Percentiles rank a stretch among this genome's conserved stretches.
These are phyloP conservation scores for Gibbula magus DNA, from an alignment of 2,888 invertebrate genomes.

Conservation along the genomic window DNA sequence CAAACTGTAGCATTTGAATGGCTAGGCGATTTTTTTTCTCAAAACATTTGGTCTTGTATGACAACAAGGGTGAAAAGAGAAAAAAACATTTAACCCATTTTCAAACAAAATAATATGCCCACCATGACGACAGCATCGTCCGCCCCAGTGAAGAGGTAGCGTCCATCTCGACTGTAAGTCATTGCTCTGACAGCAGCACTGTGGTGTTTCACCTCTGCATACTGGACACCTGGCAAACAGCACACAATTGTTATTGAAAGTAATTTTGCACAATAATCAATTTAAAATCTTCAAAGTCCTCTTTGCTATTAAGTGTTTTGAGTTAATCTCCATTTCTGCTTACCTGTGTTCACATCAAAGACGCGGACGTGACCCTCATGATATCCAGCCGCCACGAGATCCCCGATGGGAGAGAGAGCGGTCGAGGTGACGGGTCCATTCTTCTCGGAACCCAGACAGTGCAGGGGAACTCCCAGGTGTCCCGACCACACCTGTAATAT, in stretches of 20 bases:
- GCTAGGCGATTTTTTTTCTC: too few species aligned
- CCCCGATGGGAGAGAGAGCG: slow-evolving; percentile 54
- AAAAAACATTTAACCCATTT: too few species aligned
- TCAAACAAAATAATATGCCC: slow-evolving; percentile 31
- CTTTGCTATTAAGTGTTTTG: too few species aligned
- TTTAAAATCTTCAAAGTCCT: too few species aligned
- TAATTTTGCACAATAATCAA: neutral
- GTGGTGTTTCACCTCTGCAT: slow-evolving; percentile 45
- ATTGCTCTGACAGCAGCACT: slow-evolving; percentile 58
- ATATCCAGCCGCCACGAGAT: slow-evolving; percentile 68
- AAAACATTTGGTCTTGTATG: too few species aligned
- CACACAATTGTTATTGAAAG: neutral
- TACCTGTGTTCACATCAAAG: slow-evolving; percentile 65
- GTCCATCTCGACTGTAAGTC: slow-evolving; percentile 46
- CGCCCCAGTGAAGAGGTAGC: slow-evolving; percentile 59
- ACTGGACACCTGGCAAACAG: slow-evolving; percentile 42
- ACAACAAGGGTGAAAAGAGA: too few species aligned
- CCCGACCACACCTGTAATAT: slow-evolving; percentile 72
- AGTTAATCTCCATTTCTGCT: neutral
- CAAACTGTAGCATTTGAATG: too few species aligned
- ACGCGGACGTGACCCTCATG: slow-evolving; percentile 65
- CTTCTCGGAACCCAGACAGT: slow-evolving; percentile 50
- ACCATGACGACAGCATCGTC: slow-evolving; percentile 60
- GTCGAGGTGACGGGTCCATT: slow-evolving; percentile 61
- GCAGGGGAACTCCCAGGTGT: slow-evolving; percentile 66